These are phyloP conservation scores for Rachycentron canadum DNA, from an alignment of 2,797 vertebrate species.

Conservation along the genomic window DNA sequence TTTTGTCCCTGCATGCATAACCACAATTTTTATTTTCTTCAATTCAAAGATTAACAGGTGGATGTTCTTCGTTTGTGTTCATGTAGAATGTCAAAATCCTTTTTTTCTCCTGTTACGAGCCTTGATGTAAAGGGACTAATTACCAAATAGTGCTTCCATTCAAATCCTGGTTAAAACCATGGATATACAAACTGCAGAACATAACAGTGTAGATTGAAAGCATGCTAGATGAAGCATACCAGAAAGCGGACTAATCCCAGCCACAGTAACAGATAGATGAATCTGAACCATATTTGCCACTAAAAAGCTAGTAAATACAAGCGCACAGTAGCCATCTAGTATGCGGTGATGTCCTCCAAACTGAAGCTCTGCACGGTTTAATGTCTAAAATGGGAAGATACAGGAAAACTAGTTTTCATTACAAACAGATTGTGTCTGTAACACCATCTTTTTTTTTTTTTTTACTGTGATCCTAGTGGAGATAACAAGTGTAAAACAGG, in stretches of 20 bases:
- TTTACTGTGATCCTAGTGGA: not conserved
- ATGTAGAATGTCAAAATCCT: slow-evolving; percentile 50
- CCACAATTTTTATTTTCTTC: slow-evolving; percentile 19
- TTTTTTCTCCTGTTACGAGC: slow-evolving; percentile 17
- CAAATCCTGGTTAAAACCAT: slow-evolving; percentile 12
- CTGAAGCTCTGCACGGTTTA: no score
- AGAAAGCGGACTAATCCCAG: not conserved
- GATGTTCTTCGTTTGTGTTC: slow-evolving; percentile 43
- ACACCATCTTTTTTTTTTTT: not conserved
- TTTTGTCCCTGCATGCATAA: slow-evolving; percentile 72
- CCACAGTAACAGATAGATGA: not conserved
- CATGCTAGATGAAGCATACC: not conserved
- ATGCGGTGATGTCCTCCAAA: not conserved
- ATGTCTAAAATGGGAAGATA: no score
- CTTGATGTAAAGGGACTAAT: slow-evolving; percentile 50
- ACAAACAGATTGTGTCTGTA: not conserved
- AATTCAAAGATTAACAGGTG: slow-evolving; percentile 61
- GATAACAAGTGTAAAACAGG: not conserved
- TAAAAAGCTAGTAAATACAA: not conserved
- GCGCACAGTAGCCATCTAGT: not conserved
- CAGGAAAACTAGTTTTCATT: no score
- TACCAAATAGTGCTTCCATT: no score
- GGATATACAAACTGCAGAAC: slow-evolving; percentile 1
- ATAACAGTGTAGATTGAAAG: not conserved
- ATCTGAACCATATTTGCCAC: not conserved